Percentiles rank a stretch among this genome's conserved stretches.
Conservation (phyloP, 35 echinoderm and acorn worm species). For the Amphiura filiformis region DNA sequence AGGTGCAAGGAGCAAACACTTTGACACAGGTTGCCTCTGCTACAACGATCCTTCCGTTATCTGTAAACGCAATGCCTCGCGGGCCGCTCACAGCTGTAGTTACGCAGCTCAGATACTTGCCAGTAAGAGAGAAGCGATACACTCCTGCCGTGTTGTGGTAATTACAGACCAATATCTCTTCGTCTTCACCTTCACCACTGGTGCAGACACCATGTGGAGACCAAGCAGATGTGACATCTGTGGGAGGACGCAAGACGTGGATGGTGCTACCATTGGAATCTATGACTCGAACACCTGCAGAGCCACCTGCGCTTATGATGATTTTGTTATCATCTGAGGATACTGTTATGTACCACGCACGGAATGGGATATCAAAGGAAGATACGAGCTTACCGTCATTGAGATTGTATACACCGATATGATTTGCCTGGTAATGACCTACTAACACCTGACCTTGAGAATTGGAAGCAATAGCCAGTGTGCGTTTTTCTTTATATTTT, state of each 20-base stretch:
- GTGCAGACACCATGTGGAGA: neutral
- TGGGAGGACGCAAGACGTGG: neutral
- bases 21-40: neutral
- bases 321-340: neutral
- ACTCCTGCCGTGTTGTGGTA: neutral
- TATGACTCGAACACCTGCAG: neutral
- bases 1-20: neutral
- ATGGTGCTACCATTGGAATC: neutral
- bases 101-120: neutral
- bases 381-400: neutral
- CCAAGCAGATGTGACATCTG: neutral
- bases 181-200: neutral
- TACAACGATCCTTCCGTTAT: neutral
- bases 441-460: neutral
- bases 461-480: neutral
- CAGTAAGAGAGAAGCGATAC: neutral
- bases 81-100: neutral
- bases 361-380: neutral
- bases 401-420: neutral
- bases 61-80: neutral
- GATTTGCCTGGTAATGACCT: neutral
- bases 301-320: neutral
- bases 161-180: neutral
- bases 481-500: neutral
- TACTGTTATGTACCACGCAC: neutral